Percentiles rank a stretch among this genome's conserved stretches.
These are phyloP conservation scores for Lacerta bilineata DNA, from an alignment of 2,797 vertebrate genomes.

Conservation along the genomic window DNA sequence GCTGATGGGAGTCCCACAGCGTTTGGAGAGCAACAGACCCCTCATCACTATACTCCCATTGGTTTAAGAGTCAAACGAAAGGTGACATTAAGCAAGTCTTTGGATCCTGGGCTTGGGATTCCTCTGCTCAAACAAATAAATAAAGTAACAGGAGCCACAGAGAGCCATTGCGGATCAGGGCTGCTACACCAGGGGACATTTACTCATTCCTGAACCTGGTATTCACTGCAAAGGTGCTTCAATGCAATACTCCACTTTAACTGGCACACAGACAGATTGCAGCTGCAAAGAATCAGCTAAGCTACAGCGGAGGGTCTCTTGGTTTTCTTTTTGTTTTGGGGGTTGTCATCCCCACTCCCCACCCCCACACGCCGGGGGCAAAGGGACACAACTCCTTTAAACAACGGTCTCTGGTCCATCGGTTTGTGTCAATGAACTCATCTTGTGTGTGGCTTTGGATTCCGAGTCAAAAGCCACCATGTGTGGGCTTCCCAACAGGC, in stretches of 20 bases:
- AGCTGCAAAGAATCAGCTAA: not conserved
- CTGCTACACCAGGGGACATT: not conserved
- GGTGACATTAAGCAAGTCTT: not conserved
- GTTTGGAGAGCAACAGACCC: too few relatives aligned
- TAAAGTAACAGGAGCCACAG: not conserved
- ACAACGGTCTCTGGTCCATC: not conserved
- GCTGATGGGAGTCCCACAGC: too few relatives aligned
- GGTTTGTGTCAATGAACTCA: not conserved
- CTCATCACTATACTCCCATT: too few relatives aligned
- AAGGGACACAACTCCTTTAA: conserved; percentile 3
- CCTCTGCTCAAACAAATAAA: not conserved
- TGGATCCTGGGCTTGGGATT: not conserved
- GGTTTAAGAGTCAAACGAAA: not conserved
- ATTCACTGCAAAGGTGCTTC: conserved; percentile 2
- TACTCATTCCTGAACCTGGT: not conserved
- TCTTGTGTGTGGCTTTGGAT: not conserved
- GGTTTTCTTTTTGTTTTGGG: not conserved
- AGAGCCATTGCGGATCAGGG: not conserved
- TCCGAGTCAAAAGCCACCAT: conserved; percentile 14
- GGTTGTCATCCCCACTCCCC: not conserved
- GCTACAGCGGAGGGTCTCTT: not conserved
- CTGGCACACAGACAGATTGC: not conserved
- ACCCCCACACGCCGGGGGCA: not conserved
- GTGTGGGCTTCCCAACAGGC: not conserved
- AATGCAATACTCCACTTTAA: not conserved